Conservation (phyloP, 2,888 invertebrate species). For the Acrocyrtus sp. region DNA sequence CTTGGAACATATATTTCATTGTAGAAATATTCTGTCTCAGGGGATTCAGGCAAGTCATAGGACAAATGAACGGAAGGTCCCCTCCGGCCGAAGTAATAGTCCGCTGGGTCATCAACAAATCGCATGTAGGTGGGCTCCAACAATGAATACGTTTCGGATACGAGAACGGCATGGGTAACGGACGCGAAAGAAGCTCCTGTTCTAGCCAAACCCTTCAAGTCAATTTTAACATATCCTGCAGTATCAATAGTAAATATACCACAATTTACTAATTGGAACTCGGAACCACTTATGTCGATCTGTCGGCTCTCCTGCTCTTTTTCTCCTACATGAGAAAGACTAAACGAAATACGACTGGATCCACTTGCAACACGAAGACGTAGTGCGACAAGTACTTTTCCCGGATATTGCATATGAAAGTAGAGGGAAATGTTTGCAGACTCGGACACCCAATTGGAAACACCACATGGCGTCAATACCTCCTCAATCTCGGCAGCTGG, state of each 20-base stretch:
- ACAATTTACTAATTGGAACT: constrained; percentile 50
- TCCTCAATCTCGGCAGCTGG: constrained; percentile 16
- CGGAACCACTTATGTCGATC: constrained; percentile 42
- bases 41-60: constrained; percentile 18
- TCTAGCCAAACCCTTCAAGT: constrained; percentile 51
- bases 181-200: constrained; percentile 48
- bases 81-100: constrained; percentile 58
- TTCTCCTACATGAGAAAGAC: neutral
- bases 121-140: constrained; percentile 10
- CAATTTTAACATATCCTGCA: constrained; percentile 53
- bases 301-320: neutral
- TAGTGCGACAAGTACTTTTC: constrained; percentile 39
- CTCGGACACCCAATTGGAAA: constrained; percentile 51
- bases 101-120: constrained; percentile 40
- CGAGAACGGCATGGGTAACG: constrained; percentile 38
- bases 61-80: constrained; percentile 60
- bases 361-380: constrained; percentile 51
- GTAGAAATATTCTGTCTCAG: constrained; percentile 57
- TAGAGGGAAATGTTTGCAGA: constrained; percentile 40
- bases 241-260: constrained; percentile 44
- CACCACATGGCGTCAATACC: constrained; percentile 37
- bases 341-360: constrained; percentile 34
- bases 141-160: constrained; percentile 20
- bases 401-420: constrained; percentile 51
- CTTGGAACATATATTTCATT: constrained; percentile 57